Base-by-base conservation (phyloP, 2,888 invertebrate species). In the Cephus pygmeus region DNA sequence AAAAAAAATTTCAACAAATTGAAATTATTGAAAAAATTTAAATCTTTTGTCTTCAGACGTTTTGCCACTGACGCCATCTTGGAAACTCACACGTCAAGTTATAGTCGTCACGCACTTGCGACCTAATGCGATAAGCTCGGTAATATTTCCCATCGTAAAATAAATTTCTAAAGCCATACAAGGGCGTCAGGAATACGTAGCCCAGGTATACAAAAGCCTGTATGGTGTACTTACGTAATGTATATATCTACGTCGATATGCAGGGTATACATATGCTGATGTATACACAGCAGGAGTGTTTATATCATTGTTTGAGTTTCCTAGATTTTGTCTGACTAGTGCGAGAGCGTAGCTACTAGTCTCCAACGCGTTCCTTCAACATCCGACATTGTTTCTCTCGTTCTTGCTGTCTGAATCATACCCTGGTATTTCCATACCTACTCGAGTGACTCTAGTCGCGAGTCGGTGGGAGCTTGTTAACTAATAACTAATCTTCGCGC, bases 401-500 rank as follows among this genome's bases (percentile, higher is more conserved):
- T 35, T 30, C 71, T 11, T 31, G 2, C 68, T 4, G 34, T 69
- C 74, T 69, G 71, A 79, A 79, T 80, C 80, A 80, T 82, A 83
- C 84, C 77, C 80, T 77, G 83, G 77, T 77, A 84, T 85, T 84
- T 81, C 85, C 85, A 83, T 83, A 82, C 78, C 83, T 79, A 76
- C 73, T 35, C 34, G 23, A 73, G 34, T 73, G 78, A 76, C 73
- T 73, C 69, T 34, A 69, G 75, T 31, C 77, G 73, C 69, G 79
- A 83, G 77, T 81, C 83, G 71, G 33, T 36, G 77, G 81, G 79
- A 77, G 74, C 83, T 81, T 81, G 83, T 81, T 84, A 85, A 85
- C 85, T 84, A 86, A 86, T 86, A 87, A 86, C 83, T 87, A 86
- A 87, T 87, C 84, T 86, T 77, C 68, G 71, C 30, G 30, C 71